Percentiles rank a stretch among this genome's conserved stretches.
Conservation (phyloP, 2,797 vertebrate species). For the Pangasius mekongensis region DNA sequence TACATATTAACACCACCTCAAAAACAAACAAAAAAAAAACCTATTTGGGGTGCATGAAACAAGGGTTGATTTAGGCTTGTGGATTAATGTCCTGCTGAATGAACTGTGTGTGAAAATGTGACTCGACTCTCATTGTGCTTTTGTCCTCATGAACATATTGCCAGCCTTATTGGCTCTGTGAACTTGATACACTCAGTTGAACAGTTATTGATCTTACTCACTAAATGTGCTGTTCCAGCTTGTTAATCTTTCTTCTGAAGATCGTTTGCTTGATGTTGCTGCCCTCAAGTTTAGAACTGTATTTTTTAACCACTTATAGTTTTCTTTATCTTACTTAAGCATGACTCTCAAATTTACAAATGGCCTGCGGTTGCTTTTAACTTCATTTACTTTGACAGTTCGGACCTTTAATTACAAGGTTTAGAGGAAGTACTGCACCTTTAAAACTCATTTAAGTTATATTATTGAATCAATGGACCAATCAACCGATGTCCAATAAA, state of each 20-base stretch:
- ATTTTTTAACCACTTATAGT: background rate
- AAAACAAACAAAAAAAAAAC: background rate
- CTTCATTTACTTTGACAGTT: background rate
- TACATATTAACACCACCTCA: background rate
- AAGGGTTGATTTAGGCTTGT: background rate
- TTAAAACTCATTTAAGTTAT: background rate
- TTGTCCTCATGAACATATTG: background rate
- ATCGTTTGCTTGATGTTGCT: background rate
- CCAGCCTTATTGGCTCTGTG: background rate
- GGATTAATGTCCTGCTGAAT: background rate
- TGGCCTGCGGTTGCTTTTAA: background rate
- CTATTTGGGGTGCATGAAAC: background rate
- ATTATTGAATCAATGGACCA: background rate
- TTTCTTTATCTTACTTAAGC: background rate
- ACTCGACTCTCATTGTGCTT: background rate
- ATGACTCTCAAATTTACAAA: background rate
- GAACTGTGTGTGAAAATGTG: conserved; percentile 1
- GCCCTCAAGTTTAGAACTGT: background rate
- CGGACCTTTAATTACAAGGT: background rate
- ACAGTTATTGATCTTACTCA: conserved; percentile 8
- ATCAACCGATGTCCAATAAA: background rate
- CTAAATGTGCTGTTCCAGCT: background rate
- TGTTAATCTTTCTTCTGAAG: background rate
- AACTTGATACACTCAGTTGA: background rate
- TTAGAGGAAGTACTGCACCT: background rate